These are phyloP conservation scores for Eidolon helvum DNA, from an alignment of 2,113 vertebrate species.

Conservation along the genomic window DNA sequence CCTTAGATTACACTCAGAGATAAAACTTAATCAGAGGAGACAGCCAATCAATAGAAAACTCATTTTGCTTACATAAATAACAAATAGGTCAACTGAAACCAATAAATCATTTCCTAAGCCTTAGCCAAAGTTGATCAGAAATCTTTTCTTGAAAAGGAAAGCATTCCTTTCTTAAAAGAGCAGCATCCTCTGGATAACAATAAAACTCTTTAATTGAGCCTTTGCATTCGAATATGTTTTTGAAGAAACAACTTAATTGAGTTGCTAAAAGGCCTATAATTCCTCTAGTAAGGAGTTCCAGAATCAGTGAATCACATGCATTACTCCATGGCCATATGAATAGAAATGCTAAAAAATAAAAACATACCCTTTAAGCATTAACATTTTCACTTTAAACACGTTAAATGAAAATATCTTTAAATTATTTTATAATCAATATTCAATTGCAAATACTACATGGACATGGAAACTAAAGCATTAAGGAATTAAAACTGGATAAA, in stretches of 20 bases:
- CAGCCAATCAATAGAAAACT: conserved; percentile 58
- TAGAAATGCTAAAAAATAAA: background rate
- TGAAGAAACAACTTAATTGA: background rate
- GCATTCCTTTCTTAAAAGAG: conserved; percentile 4
- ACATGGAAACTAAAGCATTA: background rate
- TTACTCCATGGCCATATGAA: background rate
- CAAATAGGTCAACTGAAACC: conserved; percentile 9
- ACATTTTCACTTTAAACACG: background rate
- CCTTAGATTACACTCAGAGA: background rate
- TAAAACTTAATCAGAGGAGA: conserved; percentile 46
- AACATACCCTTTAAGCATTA: background rate
- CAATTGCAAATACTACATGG: background rate
- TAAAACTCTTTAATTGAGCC: background rate
- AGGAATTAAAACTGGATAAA: background rate
- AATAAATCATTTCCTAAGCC: conserved; percentile 46
- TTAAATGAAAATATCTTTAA: background rate
- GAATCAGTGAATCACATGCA: background rate
- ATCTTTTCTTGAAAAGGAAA: conserved; percentile 15
- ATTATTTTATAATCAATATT: conserved; percentile 18
- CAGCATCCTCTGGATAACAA: background rate
- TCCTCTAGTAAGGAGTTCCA: background rate
- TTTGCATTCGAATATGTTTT: background rate
- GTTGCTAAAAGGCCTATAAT: background rate
- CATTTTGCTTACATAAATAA: conserved; percentile 46
- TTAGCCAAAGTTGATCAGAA: conserved; percentile 39